These are phyloP conservation scores for Gracilinanus agilis DNA, from an alignment of 2,113 vertebrate species.

Conservation along the genomic window DNA sequence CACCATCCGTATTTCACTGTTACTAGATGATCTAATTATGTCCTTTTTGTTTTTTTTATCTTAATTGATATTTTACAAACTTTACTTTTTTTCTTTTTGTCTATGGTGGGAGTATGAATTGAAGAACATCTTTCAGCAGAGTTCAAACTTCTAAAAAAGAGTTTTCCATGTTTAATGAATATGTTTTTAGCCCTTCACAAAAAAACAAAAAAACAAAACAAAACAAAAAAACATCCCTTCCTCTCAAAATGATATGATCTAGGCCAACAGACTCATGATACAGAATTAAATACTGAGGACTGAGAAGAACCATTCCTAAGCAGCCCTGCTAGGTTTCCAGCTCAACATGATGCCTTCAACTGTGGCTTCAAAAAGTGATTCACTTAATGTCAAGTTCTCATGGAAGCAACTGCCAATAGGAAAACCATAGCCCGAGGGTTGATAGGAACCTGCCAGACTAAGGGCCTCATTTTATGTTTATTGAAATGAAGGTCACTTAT, in stretches of 20 bases:
- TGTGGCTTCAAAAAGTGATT: neutral
- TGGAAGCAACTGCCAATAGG: neutral
- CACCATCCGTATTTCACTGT: too few species aligned
- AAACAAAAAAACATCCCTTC: neutral
- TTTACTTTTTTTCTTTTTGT: too few species aligned
- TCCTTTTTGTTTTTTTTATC: too few species aligned
- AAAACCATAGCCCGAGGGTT: neutral
- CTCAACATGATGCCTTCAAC: neutral
- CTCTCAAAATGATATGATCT: neutral
- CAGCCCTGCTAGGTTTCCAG: neutral
- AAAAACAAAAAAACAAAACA: too few species aligned
- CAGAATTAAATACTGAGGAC: neutral
- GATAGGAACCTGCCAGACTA: neutral
- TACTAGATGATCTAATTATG: too few species aligned
- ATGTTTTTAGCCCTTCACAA: too few species aligned
- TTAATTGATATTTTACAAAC: too few species aligned
- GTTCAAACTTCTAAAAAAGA: too few species aligned
- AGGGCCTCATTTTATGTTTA: neutral
- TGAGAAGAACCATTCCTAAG: neutral
- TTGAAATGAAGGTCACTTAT: neutral
- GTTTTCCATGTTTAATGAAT: too few species aligned
- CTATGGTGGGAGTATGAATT: too few species aligned
- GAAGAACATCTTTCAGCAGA: too few species aligned
- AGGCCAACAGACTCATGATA: neutral
- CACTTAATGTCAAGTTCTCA: neutral